These are phyloP conservation scores for Junonia oenone DNA, from an alignment of 2,888 invertebrate genomes.

Conservation along the genomic window DNA sequence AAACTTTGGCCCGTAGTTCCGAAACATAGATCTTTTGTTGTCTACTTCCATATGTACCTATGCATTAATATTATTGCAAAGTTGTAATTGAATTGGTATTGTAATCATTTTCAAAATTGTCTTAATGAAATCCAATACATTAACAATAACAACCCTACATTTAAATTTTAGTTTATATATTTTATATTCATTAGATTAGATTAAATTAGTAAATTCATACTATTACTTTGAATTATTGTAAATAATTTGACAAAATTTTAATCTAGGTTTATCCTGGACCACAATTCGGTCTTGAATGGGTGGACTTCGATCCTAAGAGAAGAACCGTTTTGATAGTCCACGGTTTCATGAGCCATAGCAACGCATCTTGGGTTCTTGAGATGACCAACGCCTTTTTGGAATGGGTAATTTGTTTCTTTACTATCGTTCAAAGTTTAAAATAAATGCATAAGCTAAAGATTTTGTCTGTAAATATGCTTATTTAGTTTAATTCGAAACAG, in stretches of 20 bases:
- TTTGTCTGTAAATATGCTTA: no score
- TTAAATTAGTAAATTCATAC: not conserved
- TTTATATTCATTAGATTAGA: no score
- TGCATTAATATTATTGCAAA: no score
- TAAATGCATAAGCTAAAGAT: not conserved
- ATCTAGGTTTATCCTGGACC: slow-evolving; percentile 55
- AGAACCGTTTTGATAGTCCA: slow-evolving; percentile 81
- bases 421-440: not conserved
- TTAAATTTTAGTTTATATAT: no score
- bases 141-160: no score
- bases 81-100: no score
- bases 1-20: no score
- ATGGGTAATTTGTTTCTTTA: slow-evolving; percentile 60
- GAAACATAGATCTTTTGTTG: no score
- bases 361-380: slow-evolving; percentile 78
- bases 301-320: slow-evolving; percentile 74
- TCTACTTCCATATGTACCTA: no score
- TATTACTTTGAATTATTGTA: not conserved
- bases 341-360: slow-evolving; percentile 81
- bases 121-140: no score
- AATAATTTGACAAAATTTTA: not conserved
- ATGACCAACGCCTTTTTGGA: slow-evolving; percentile 78
- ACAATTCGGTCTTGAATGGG: slow-evolving; percentile 79
- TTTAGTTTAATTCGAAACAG: no score
- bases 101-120: no score